A percentile compares a stretch with the other conserved stretches of the same genome.
Evolutionary conservation across 2,113 vertebrate genomes (phyloP).

Genomic region (Pelmatolapia mariae): DNA sequence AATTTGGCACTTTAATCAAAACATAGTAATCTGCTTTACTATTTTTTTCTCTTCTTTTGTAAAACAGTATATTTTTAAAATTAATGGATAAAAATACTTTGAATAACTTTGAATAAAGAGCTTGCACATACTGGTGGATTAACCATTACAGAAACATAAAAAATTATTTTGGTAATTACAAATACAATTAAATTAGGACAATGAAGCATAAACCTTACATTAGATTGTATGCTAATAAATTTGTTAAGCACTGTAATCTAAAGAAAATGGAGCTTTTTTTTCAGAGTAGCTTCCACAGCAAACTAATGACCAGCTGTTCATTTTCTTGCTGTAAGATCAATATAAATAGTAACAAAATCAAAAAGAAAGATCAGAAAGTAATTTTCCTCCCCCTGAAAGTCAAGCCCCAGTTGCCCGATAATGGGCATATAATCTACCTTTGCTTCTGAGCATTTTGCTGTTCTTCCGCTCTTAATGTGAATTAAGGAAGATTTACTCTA

Average conservation of each 20-base stretch:
- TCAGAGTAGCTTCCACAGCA: background rate
- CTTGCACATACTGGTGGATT: background rate
- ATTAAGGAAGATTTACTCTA: background rate
- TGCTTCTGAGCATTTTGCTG: background rate
- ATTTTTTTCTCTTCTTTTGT: background rate
- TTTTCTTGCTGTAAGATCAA: conserved; percentile 20
- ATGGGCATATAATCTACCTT: conserved; percentile 33
- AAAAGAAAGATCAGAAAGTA: conserved; percentile 13
- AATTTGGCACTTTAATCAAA: background rate
- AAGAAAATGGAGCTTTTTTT: background rate
- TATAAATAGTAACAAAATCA: background rate
- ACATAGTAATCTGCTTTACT: background rate
- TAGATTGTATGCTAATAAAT: background rate
- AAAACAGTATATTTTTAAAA: background rate
- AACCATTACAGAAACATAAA: background rate
- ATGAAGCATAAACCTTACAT: background rate
- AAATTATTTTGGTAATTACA: fast-evolving
- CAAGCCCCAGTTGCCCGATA: conserved; percentile 1
- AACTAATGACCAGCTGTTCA: background rate
- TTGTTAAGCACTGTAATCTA: background rate
- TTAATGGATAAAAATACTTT: background rate
- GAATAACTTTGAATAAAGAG: background rate
- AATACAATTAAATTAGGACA: background rate
- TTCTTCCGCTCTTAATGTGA: background rate
- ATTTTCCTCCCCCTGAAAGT: conserved; percentile 45